A percentile compares a stretch with the other conserved stretches of the same genome.
Evolutionary conservation across 2,888 invertebrate species (phyloP).

Genomic region (Petrolisthes cinctipes): DNA sequence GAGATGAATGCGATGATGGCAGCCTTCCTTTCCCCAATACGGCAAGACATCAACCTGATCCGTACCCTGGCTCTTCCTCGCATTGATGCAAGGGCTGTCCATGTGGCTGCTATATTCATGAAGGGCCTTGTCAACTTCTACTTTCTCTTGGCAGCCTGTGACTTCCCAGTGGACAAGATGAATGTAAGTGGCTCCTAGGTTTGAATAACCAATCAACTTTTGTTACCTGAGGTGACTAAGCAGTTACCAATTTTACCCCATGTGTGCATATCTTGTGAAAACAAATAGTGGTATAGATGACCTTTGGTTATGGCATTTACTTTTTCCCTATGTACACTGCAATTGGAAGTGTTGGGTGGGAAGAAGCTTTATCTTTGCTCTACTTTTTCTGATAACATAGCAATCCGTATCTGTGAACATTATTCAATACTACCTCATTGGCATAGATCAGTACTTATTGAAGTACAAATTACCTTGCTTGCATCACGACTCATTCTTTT

Average conservation of each 20-base stretch:
- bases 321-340: too few relatives aligned
- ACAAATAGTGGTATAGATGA: too few relatives aligned
- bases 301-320: too few relatives aligned
- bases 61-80: slow-evolving; percentile 52
- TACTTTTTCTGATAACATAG: too few relatives aligned
- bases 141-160: slow-evolving; percentile 62
- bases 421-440: background rate
- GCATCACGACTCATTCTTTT: background rate
- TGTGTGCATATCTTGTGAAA: too few relatives aligned
- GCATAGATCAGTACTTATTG: background rate
- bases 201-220: too few relatives aligned
- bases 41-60: slow-evolving; percentile 55
- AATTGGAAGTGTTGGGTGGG: too few relatives aligned
- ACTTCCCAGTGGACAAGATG: slow-evolving; percentile 52
- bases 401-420: too few relatives aligned
- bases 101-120: slow-evolving; percentile 63
- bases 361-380: too few relatives aligned
- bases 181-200: slow-evolving; percentile 35
- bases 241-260: too few relatives aligned
- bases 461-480: background rate
- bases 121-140: slow-evolving; percentile 64
- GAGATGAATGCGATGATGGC: slow-evolving; percentile 64
- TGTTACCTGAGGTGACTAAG: too few relatives aligned
- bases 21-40: slow-evolving; percentile 48
- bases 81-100: slow-evolving; percentile 63